Evolutionary conservation across 2,113 vertebrate species (phyloP).

Genomic region (Sclerurus mexicanus): DNA sequence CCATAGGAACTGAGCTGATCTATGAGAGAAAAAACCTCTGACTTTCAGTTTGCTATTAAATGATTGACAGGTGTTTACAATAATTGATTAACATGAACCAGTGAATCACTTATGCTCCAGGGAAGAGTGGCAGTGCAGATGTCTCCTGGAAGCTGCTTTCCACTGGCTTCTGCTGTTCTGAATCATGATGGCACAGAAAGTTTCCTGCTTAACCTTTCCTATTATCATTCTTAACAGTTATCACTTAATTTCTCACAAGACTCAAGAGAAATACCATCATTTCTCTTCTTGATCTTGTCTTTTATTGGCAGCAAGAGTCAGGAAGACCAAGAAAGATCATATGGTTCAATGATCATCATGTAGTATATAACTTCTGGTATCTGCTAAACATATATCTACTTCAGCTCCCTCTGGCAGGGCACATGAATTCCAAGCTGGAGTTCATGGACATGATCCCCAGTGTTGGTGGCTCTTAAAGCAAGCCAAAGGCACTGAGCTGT

Average conservation of each 20-base stretch:
- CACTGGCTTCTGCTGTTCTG: not conserved
- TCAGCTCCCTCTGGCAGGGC: not conserved
- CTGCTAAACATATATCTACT: not conserved
- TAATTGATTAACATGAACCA: not conserved
- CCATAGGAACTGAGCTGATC: not conserved
- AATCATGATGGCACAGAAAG: not conserved
- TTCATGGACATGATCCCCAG: not conserved
- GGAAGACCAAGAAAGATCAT: not conserved
- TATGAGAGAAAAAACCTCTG: not conserved
- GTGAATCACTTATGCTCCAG: not conserved
- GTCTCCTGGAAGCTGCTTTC: not conserved
- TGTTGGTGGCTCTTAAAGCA: not conserved
- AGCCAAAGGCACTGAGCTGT: not conserved
- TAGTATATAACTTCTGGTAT: not conserved
- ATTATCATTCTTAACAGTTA: not conserved
- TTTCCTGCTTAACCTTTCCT: not conserved
- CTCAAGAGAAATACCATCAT: not conserved
- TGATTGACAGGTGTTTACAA: not conserved
- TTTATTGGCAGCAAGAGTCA: not conserved
- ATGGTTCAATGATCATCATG: not conserved
- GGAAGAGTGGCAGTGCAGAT: not conserved
- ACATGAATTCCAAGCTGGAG: not conserved
- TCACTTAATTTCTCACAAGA: not conserved
- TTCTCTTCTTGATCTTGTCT: not conserved
- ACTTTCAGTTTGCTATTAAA: not conserved